A percentile compares a stretch with the other conserved stretches of the same genome.
phyloP scores from a whole-genome alignment of 1,140 invertebrate species.

The Tenebrio molitor region DNA sequence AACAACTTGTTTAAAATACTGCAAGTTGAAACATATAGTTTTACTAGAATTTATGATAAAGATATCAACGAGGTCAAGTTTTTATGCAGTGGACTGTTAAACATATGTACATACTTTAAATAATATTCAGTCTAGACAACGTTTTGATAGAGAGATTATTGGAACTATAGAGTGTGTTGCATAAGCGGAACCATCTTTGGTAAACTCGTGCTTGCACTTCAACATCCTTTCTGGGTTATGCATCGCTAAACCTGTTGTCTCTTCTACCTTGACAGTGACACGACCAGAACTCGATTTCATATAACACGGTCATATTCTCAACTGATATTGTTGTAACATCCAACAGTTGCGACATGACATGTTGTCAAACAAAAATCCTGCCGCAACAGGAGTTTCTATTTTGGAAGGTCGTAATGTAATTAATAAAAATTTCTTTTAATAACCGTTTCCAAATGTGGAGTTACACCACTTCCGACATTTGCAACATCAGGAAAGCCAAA shows the following conservation, averaged over 20 bases:
- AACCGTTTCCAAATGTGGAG: slow-evolving; percentile 12
- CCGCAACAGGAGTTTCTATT: slow-evolving; percentile 19
- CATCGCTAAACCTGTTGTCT: slow-evolving; percentile 23
- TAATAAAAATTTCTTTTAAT: slow-evolving; percentile 36
- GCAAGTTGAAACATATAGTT: no score
- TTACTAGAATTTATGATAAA: no score
- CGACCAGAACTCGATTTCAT: slow-evolving; percentile 16
- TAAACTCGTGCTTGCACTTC: no score
- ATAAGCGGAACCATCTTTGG: no score
- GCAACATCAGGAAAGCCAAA: slow-evolving; percentile 18
- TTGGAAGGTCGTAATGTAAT: slow-evolving; percentile 30
- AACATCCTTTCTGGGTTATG: slow-evolving; percentile 22
- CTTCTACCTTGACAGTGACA: slow-evolving; percentile 26
- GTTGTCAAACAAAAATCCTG: background rate
- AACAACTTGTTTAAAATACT: no score
- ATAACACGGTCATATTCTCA: slow-evolving; percentile 14
- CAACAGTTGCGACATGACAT: background rate
- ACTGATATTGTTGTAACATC: background rate
- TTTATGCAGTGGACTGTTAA: no score
- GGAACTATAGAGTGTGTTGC: no score
- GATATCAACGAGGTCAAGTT: no score
- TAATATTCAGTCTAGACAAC: no score
- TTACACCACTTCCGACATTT: slow-evolving; percentile 33
- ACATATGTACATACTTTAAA: no score
- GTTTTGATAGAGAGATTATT: no score